phyloP scores from a whole-genome alignment of 1,140 invertebrate species.

The Meloidogyne floridensis region DNA sequence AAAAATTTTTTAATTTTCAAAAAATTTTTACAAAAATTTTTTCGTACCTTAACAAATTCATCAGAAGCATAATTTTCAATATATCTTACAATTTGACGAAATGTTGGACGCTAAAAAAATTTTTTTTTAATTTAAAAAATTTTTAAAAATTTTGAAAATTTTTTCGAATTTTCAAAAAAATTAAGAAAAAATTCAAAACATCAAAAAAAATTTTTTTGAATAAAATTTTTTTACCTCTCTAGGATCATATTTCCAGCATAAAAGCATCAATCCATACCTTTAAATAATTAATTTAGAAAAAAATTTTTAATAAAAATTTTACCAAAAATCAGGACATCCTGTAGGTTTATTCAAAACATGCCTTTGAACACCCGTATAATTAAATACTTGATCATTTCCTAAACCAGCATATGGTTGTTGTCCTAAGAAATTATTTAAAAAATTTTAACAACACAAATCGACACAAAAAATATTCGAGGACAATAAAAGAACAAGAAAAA shows the following conservation, averaged over 20 bases:
- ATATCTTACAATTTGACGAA: constrained; percentile 23
- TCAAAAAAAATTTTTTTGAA: not conserved
- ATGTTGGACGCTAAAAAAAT: constrained; percentile 16
- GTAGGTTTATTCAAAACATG: constrained; percentile 85
- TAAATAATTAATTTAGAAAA: not conserved
- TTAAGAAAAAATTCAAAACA: too few species aligned
- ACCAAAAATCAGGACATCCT: constrained; percentile 86
- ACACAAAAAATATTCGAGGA: not conserved
- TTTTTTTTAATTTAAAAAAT: not conserved
- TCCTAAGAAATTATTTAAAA: constrained; percentile 13
- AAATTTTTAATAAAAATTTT: not conserved
- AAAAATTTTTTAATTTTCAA: not conserved
- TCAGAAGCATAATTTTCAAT: constrained; percentile 21
- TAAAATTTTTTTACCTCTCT: constrained; percentile 18
- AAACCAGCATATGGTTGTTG: constrained; percentile 89
- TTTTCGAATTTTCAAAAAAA: not conserved
- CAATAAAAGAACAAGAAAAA: too few species aligned
- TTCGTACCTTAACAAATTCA: constrained; percentile 14
- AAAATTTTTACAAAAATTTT: not conserved
- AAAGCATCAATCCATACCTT: constrained; percentile 26
- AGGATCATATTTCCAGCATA: constrained; percentile 30
- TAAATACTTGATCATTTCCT: constrained; percentile 71
- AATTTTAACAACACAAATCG: constrained; percentile 8
- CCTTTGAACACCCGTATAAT: constrained; percentile 75
- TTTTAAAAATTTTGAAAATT: not conserved